Evolutionary conservation across 2,888 invertebrate species (phyloP), one percentile per base, ranked within the genome.

Genomic region (Sphaeridia pumilis): DNA sequence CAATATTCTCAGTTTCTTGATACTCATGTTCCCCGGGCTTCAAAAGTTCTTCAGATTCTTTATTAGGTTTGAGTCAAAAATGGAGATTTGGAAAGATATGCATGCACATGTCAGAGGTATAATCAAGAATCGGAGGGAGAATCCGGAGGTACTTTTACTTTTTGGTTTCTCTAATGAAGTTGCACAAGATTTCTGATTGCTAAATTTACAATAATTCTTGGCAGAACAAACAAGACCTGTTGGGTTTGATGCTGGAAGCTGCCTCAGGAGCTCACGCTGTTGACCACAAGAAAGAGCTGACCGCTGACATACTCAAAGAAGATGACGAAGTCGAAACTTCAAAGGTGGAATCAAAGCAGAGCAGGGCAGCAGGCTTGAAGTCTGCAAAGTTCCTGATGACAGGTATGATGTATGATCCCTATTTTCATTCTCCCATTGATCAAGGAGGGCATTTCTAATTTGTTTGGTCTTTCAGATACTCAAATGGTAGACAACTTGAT

Each of bases 21-120:
- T 64, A 21, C 38, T 63, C 14, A 63, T 64, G 64, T 64, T 64
- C 42, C 64, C 64, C 31, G 64, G 62, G 17, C 50, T 64, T n/a
- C 56, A 60, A 26, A 54, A 58, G 45, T 57, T 63, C 21, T 64
- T 61, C 46, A 47, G 61, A 7, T 64, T 63, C 35, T 45, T 64
- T 7, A 52, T 60, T 3, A 48, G 59, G 14, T 64, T 64, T 48
- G 59, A 64, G 49, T 54, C 59, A 17, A 45, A 61, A n/a, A 57
- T 62, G 41, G 58, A 60, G 42, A 58, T 64, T 34, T 64, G 62
- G 49, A 55, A 56, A 28, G 58, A 62, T 21, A 59, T 62, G 26
- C 59, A 58, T 43, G 50, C 52, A 22, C 61, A 64, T 36, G 61
- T 62, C 24, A 42, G 56, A 26, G 55, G 52, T 4, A 62, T 62